Evolutionary conservation across 2,888 invertebrate species (phyloP).

Genomic region (Coelopa pilipes): DNA sequence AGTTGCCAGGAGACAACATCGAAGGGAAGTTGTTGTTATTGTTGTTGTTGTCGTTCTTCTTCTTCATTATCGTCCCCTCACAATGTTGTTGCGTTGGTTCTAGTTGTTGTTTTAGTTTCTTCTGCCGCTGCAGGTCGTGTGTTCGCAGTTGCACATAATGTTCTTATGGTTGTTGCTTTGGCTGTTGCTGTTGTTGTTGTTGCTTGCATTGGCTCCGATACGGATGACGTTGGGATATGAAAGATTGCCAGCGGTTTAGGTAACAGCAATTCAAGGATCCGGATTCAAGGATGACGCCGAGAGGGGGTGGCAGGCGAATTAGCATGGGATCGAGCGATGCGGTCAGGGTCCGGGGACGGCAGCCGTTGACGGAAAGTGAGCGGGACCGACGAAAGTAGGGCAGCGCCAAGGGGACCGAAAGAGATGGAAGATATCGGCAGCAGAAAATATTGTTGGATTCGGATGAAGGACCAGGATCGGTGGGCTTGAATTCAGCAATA

Average conservation of each 20-base stretch:
- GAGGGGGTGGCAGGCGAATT: background rate
- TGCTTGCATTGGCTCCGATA: background rate
- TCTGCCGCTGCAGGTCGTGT: no score
- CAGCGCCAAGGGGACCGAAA: no score
- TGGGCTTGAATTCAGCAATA: no score
- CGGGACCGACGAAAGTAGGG: no score
- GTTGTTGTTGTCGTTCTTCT: background rate
- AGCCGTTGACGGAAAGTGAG: no score
- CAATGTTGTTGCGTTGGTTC: background rate
- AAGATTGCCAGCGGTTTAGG: constrained; percentile 27
- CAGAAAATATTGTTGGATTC: no score
- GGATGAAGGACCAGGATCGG: no score
- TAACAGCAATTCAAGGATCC: constrained; percentile 5
- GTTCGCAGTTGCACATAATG: background rate
- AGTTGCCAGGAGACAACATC: background rate
- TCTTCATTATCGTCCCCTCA: no score
- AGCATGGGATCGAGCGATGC: background rate
- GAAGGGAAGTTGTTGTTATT: background rate
- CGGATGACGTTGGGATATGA: constrained; percentile 24
- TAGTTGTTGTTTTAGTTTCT: constrained; percentile 4
- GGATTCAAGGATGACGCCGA: background rate
- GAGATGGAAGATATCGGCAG: no score
- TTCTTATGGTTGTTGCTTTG: constrained; percentile 1
- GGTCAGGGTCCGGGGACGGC: background rate
- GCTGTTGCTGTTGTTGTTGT: constrained; percentile 12